A percentile compares a stretch with the other conserved stretches of the same genome.
These are phyloP conservation scores for Timema podura DNA, from an alignment of 2,888 invertebrate genomes.

Conservation along the genomic window DNA sequence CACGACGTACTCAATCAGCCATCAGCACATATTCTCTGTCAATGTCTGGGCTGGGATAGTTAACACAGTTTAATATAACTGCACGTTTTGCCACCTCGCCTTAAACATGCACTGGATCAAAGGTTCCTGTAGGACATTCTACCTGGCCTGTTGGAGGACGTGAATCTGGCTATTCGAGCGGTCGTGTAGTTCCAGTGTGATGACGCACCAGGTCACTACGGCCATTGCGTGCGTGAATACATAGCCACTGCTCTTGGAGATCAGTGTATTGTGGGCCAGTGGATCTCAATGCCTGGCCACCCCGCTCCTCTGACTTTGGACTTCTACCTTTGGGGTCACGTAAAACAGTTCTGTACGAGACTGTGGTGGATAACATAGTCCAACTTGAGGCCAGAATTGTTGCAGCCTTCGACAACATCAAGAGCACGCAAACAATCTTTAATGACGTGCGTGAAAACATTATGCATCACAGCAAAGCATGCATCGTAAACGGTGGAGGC, in stretches of 20 bases:
- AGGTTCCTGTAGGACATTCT: not conserved
- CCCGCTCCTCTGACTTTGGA: not conserved
- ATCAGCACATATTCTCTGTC: not conserved
- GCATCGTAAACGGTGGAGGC: not conserved
- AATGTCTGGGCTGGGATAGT: not conserved
- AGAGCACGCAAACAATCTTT: not conserved
- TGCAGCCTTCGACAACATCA: not conserved
- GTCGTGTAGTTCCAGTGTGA: not conserved
- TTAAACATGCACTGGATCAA: not conserved
- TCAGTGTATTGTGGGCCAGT: not conserved
- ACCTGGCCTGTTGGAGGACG: not conserved
- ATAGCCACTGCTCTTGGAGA: not conserved
- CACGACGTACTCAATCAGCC: not conserved
- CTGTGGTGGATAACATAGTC: not conserved
- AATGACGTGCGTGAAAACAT: not conserved
- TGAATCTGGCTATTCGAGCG: not conserved
- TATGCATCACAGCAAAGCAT: not conserved
- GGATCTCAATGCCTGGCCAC: not conserved
- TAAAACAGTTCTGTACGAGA: not conserved
- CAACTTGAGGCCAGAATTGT: not conserved
- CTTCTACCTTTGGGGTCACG: not conserved
- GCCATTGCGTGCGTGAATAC: not conserved
- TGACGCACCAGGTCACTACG: not conserved
- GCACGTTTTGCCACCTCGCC: not conserved
- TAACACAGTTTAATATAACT: not conserved